Evolutionary conservation across 2,888 invertebrate species (phyloP).

Genomic region (Crocallis elinguaria): DNA sequence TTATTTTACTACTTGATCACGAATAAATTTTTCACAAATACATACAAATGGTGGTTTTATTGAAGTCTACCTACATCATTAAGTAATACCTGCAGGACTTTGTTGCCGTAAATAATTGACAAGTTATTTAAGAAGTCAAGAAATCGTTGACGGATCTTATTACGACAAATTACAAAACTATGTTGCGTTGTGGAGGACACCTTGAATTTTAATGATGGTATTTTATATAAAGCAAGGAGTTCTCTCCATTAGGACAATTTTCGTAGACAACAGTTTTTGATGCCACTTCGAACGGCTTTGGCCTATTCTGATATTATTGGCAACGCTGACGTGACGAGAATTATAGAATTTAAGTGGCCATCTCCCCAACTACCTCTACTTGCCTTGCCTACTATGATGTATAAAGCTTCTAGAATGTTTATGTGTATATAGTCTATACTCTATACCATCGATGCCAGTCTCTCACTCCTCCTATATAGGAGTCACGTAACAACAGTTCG

Average conservation of each 20-base stretch:
- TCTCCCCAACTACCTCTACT: too few species aligned
- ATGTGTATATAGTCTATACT: neutral
- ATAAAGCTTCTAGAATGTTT: neutral
- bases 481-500: neutral
- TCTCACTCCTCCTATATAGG: neutral
- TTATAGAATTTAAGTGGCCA: too few species aligned
- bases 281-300: too few species aligned
- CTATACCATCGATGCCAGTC: too few species aligned
- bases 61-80: slow-evolving; percentile 12
- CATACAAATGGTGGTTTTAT: slow-evolving; percentile 44
- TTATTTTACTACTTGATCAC: slow-evolving; percentile 80
- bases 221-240: neutral
- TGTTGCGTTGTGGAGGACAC: too few species aligned
- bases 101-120: neutral
- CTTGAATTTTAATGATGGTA: neutral
- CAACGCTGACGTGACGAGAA: too few species aligned
- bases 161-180: neutral
- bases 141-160: neutral
- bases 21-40: slow-evolving; percentile 78
- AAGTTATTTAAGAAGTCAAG: neutral
- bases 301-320: too few species aligned
- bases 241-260: too few species aligned
- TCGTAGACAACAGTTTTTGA: too few species aligned
- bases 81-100: neutral
- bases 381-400: too few species aligned